Evolutionary conservation across 2,888 invertebrate genomes (phyloP).

Genomic region (Leptura quadrifasciata): DNA sequence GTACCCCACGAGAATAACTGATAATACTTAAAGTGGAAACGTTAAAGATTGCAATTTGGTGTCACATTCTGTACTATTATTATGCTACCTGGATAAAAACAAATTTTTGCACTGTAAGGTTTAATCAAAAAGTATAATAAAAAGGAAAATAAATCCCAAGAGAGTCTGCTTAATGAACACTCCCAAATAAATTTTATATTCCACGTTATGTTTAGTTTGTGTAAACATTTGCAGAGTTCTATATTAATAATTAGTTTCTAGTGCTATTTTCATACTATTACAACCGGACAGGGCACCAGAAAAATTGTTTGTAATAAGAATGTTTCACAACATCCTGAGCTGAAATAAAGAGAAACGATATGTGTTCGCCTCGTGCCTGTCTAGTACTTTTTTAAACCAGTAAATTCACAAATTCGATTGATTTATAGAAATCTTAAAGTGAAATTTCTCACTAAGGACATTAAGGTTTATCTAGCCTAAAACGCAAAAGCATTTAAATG

Average conservation of each 20-base stretch:
- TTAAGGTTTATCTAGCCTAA: no score
- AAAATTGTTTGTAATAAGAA: no score
- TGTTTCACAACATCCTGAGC: no score
- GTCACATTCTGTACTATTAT: background rate
- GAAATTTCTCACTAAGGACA: no score
- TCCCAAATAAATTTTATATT: background rate
- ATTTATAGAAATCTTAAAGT: no score
- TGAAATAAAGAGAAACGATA: no score
- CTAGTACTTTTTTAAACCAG: no score
- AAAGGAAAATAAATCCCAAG: background rate
- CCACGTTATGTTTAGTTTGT: background rate
- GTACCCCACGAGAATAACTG: background rate
- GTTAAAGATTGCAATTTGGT: background rate
- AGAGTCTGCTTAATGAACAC: background rate
- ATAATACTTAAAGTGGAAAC: background rate
- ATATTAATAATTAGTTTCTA: background rate
- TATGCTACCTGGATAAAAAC: background rate
- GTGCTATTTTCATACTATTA: no score
- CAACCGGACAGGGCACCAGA: no score
- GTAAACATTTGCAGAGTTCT: background rate
- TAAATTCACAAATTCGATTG: no score
- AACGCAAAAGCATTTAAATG: no score
- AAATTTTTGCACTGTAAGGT: background rate
- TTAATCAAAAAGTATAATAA: background rate
- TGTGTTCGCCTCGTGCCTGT: no score